Evolutionary conservation across 1,140 invertebrate genomes (phyloP).

Genomic region (Papilio polyxenes): DNA sequence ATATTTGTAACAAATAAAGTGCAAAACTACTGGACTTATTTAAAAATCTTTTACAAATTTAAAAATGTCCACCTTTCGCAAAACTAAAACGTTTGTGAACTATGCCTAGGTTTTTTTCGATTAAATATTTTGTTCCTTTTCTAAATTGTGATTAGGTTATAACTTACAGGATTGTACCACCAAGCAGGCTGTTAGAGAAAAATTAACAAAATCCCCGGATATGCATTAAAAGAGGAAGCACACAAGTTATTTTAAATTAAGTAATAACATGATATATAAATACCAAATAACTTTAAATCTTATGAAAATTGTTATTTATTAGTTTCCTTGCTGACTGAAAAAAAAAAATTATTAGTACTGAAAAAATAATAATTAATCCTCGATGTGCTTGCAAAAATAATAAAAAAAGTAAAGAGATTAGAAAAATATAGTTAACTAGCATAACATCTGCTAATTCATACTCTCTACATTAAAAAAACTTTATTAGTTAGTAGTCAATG

Average conservation of each 20-base stretch:
- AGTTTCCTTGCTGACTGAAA: slow-evolving; percentile 29
- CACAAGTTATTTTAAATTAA: slow-evolving; percentile 33
- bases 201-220: slow-evolving; percentile 51
- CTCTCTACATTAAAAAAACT: too few relatives aligned
- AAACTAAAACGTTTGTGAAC: not conserved
- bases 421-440: not conserved
- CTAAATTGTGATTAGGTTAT: not conserved
- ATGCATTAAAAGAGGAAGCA: slow-evolving; percentile 57
- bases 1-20: too few relatives aligned
- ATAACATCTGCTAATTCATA: too few relatives aligned
- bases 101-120: not conserved
- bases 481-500: too few relatives aligned
- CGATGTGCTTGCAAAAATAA: not conserved
- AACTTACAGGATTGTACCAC: slow-evolving; percentile 95
- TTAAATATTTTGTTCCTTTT: not conserved
- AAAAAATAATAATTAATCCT: not conserved
- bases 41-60: too few relatives aligned
- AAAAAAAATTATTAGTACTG: not conserved
- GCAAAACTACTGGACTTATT: too few relatives aligned
- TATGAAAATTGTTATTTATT: slow-evolving; percentile 41
- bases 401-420: not conserved
- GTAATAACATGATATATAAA: too few relatives aligned
- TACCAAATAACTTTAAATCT: slow-evolving; percentile 36
- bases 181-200: slow-evolving; percentile 85
- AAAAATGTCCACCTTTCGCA: too few relatives aligned